Evolutionary conservation across 2,888 invertebrate genomes (phyloP).

Genomic region (Adelphocoris suturalis): DNA sequence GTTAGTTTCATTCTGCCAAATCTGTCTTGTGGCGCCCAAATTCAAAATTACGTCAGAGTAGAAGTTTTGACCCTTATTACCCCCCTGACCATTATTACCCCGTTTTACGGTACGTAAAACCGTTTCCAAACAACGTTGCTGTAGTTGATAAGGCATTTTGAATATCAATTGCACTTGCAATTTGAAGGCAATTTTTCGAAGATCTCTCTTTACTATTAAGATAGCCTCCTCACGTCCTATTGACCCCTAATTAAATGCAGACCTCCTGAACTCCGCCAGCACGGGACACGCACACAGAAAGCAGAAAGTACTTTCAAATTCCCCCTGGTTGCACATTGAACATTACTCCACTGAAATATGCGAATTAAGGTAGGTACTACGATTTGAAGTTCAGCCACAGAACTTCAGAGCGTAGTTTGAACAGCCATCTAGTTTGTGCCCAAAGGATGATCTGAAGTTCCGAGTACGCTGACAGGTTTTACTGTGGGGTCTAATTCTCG

Average conservation of each 20-base stretch:
- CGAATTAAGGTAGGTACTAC: neutral
- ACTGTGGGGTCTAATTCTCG: neutral
- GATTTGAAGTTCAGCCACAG: neutral
- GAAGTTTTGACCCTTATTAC: too few relatives aligned
- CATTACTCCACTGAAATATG: neutral
- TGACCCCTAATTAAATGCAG: neutral
- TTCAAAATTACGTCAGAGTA: too few relatives aligned
- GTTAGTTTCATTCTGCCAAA: too few relatives aligned
- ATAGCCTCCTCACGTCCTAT: neutral
- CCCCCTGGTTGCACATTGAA: neutral
- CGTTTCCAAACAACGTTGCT: too few relatives aligned
- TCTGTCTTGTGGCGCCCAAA: too few relatives aligned
- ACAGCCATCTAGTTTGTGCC: neutral
- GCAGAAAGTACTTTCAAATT: neutral
- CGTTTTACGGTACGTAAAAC: too few relatives aligned
- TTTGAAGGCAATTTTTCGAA: too few relatives aligned
- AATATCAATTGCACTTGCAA: too few relatives aligned
- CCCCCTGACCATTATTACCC: too few relatives aligned
- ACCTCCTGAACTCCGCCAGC: neutral
- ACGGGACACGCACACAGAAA: neutral
- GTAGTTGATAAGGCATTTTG: too few relatives aligned
- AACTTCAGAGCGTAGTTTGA: conserved; percentile 4
- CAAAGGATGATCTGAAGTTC: neutral
- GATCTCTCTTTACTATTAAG: too few relatives aligned
- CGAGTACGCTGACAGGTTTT: neutral